Evolutionary conservation across 1,140 invertebrate genomes (phyloP).

Genomic region (Ruditapes philippinarum): DNA sequence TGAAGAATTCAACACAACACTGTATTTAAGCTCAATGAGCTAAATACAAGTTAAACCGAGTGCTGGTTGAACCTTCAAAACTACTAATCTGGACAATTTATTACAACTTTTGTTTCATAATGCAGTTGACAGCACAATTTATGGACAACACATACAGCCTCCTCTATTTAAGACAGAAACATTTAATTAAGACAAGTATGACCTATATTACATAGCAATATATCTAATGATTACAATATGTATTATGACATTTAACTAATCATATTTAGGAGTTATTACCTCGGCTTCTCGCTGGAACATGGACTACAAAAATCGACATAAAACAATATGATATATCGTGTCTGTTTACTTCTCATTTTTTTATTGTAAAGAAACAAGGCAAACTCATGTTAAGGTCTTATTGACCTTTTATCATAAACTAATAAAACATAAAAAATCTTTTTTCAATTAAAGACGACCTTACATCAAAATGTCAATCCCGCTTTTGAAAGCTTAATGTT

Average conservation of each 20-base stretch:
- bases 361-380: neutral
- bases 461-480: no score
- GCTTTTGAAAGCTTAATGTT: no score
- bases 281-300: conserved; percentile 20
- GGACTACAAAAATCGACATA: conserved; percentile 30
- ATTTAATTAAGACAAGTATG: neutral
- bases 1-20: no score
- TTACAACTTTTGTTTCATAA: neutral
- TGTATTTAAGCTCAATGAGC: no score
- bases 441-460: no score
- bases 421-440: neutral
- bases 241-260: conserved; percentile 17
- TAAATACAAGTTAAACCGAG: no score
- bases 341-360: neutral
- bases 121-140: neutral
- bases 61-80: no score
- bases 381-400: neutral
- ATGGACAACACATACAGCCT: conserved; percentile 9
- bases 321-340: conserved; percentile 13
- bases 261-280: conserved; percentile 1
- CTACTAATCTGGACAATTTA: neutral
- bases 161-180: neutral
- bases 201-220: neutral
- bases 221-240: neutral
- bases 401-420: neutral